Evolutionary conservation across 2,113 vertebrate species (phyloP).

Genomic region (Nyctereutes procyonoides): DNA sequence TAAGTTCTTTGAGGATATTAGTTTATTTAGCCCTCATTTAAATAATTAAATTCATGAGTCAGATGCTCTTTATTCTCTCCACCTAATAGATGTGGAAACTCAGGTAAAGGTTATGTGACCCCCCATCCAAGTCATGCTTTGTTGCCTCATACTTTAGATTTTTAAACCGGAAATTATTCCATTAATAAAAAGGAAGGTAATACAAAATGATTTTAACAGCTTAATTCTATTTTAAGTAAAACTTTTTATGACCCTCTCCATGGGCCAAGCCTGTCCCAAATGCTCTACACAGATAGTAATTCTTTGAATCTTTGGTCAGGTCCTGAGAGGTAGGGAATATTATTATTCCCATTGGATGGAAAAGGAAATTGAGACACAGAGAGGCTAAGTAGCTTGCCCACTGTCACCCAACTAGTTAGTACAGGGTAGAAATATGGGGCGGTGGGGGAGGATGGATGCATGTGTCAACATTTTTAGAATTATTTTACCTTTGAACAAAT

Average conservation of each 20-base stretch:
- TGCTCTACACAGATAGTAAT: neutral
- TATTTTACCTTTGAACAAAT: constrained; percentile 15
- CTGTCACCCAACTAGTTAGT: neutral
- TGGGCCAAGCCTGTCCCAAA: neutral
- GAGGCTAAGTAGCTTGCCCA: neutral
- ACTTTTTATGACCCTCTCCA: neutral
- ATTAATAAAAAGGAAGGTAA: constrained; percentile 8
- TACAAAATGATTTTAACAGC: neutral
- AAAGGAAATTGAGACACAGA: neutral
- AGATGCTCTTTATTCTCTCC: constrained; percentile 43
- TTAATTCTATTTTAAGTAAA: constrained; percentile 37
- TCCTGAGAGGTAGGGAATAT: neutral
- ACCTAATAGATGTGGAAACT: constrained; percentile 12
- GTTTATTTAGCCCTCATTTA: constrained; percentile 42
- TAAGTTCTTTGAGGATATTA: constrained; percentile 33
- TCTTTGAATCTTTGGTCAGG: neutral
- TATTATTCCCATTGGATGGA: neutral
- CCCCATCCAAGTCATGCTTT: neutral
- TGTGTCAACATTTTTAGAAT: too few relatives aligned
- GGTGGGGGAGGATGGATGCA: neutral
- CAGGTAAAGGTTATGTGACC: neutral
- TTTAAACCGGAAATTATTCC: constrained; percentile 47
- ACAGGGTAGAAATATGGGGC: neutral
- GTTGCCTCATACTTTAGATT: neutral
- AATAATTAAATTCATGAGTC: constrained; percentile 36